A percentile compares a stretch with the other conserved stretches of the same genome.
These are phyloP conservation scores for Blastobasis lacticolella DNA, from an alignment of 2,888 invertebrate genomes.

Conservation along the genomic window DNA sequence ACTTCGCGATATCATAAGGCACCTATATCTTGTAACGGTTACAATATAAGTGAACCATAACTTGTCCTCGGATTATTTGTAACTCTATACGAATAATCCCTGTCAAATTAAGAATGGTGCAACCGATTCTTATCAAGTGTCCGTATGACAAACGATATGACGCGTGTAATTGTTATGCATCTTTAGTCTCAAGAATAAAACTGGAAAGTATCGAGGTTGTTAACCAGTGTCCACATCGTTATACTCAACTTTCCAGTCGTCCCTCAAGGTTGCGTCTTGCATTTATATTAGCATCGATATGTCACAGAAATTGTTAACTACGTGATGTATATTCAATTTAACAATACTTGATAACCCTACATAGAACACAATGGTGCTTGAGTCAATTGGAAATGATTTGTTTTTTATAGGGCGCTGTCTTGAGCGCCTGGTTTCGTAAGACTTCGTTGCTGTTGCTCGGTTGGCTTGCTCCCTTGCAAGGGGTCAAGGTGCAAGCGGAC, in stretches of 20 bases:
- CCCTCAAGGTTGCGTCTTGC: slow-evolving; percentile 18
- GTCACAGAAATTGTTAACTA: slow-evolving; percentile 10
- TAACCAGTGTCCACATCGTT: slow-evolving; percentile 2
- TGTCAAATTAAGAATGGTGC: too few species aligned
- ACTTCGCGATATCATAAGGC: too few species aligned
- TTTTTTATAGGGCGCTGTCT: not conserved
- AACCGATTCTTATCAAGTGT: too few species aligned
- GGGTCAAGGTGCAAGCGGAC: not conserved
- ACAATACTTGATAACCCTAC: slow-evolving; percentile 11
- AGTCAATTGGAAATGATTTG: slow-evolving; percentile 21
- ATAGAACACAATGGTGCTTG: slow-evolving; percentile 17
- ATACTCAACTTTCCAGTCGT: slow-evolving; percentile 19
- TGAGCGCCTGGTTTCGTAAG: not conserved
- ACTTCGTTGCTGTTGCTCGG: not conserved
- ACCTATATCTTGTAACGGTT: too few species aligned
- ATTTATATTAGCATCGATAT: slow-evolving; percentile 22
- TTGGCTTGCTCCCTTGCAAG: not conserved
- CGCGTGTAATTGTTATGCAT: too few species aligned
- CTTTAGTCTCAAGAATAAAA: not conserved
- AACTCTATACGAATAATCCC: too few species aligned
- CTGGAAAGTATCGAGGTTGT: slow-evolving; percentile 5
- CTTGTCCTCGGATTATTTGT: too few species aligned
- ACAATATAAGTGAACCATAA: too few species aligned
- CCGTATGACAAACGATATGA: too few species aligned
- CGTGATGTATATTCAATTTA: slow-evolving; percentile 15